These are phyloP conservation scores for Drosophila borealis DNA, from an alignment of 2,888 invertebrate species.

Conservation along the genomic window DNA sequence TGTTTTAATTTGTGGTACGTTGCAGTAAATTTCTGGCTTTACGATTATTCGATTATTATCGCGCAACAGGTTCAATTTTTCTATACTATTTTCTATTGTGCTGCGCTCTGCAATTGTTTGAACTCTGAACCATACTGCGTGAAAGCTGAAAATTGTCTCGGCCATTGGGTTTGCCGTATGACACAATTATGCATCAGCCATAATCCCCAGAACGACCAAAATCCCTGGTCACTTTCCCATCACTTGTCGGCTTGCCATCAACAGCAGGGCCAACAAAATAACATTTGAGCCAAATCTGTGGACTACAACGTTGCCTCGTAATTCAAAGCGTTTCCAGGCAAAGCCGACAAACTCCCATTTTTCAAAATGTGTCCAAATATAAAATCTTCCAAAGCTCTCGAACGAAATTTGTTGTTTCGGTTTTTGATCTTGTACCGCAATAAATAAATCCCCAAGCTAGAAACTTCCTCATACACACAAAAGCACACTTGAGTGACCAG, in stretches of 20 bases:
- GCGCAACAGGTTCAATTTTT: constrained; percentile 64
- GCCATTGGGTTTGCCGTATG: constrained; percentile 15
- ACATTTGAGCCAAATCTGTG: constrained; percentile 33
- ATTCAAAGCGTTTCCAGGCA: constrained; percentile 45
- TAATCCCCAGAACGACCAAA: constrained; percentile 44
- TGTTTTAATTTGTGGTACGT: constrained; percentile 79
- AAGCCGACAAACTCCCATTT: constrained; percentile 60
- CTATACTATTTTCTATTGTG: neutral
- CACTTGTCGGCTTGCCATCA: constrained; percentile 64
- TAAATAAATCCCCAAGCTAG: constrained; percentile 69
- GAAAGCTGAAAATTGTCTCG: constrained; percentile 26
- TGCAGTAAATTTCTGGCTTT: constrained; percentile 59
- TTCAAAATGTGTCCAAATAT: constrained; percentile 39
- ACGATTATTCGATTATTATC: constrained; percentile 36
- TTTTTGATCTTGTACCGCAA: constrained; percentile 70
- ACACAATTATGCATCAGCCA: constrained; percentile 51
- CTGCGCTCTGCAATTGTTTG: constrained; percentile 1
- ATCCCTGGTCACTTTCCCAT: constrained; percentile 61
- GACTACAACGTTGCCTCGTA: constrained; percentile 32
- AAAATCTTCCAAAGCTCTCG: constrained; percentile 39
- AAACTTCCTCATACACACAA: constrained; percentile 70
- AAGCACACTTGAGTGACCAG: constrained; percentile 48
- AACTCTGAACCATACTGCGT: constrained; percentile 31
- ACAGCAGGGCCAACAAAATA: constrained; percentile 11
- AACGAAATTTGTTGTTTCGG: constrained; percentile 14